These are phyloP conservation scores for Sebastes trivittatus DNA, from an alignment of 2,797 vertebrate genomes.

Conservation along the genomic window DNA sequence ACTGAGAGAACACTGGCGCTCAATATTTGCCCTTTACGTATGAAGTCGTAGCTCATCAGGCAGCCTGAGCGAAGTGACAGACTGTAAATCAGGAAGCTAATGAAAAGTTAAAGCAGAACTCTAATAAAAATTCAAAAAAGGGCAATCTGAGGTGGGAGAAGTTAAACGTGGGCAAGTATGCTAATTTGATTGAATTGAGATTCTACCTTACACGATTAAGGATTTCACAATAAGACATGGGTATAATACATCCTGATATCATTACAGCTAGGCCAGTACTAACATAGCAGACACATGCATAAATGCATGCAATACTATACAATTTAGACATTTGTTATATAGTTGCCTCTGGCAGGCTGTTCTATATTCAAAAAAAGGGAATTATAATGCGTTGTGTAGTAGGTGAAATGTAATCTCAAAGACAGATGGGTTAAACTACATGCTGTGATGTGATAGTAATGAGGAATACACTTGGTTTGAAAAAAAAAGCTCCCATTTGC, in stretches of 20 bases:
- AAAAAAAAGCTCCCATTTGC: constrained; percentile 19
- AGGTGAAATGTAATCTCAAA: constrained; percentile 42
- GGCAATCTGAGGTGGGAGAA: neutral
- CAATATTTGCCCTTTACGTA: constrained; percentile 31
- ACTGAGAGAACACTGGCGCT: constrained; percentile 4
- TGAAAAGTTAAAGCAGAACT: constrained; percentile 36
- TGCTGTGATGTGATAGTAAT: constrained; percentile 29
- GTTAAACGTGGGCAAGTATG: neutral
- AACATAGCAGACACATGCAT: constrained; percentile 24
- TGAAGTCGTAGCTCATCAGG: constrained; percentile 49
- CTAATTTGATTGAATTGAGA: constrained; percentile 14
- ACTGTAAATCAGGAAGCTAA: constrained; percentile 50
- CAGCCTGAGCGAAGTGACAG: constrained; percentile 24
- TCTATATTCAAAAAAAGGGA: constrained; percentile 15
- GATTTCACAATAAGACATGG: neutral
- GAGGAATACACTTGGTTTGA: constrained; percentile 18
- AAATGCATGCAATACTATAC: constrained; percentile 45
- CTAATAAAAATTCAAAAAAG: constrained; percentile 30
- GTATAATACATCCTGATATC: neutral
- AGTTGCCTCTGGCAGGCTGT: neutral
- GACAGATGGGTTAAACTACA: constrained; percentile 20
- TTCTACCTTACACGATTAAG: constrained; percentile 8
- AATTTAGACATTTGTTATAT: constrained; percentile 4
- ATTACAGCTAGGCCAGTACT: neutral
- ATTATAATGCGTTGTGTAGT: constrained; percentile 9